These are phyloP conservation scores for Mesoligia furuncula DNA, from an alignment of 2,888 invertebrate species.

Conservation along the genomic window DNA sequence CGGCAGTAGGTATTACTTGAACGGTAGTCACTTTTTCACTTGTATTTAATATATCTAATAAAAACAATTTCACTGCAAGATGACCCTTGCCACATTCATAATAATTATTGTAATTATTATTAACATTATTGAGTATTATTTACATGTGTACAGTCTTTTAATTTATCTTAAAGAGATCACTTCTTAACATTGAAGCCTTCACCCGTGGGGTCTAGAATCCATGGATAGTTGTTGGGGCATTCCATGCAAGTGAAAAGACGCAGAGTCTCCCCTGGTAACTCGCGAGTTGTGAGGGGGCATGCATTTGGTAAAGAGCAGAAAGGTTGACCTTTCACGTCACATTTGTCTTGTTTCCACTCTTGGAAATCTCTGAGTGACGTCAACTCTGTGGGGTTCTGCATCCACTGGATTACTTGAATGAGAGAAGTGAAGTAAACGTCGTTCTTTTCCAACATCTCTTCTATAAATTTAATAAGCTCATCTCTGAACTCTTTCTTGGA, in stretches of 20 bases:
- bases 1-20: constrained; percentile 54
- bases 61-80: constrained; percentile 63
- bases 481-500: constrained; percentile 98
- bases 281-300: constrained; percentile 96
- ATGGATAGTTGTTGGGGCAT: constrained; percentile 98
- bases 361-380: constrained; percentile 96
- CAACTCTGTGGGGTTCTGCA: constrained; percentile 98
- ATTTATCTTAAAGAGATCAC: constrained; percentile 90
- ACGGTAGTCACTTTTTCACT: constrained; percentile 60
- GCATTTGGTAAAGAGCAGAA: constrained; percentile 98
- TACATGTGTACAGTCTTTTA: constrained; percentile 90
- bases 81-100: constrained; percentile 76
- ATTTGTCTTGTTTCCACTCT: constrained; percentile 98
- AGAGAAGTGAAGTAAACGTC: constrained; percentile 98
- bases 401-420: constrained; percentile 98
- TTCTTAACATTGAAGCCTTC: constrained; percentile 97
- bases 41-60: constrained; percentile 59
- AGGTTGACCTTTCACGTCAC: constrained; percentile 98
- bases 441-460: constrained; percentile 96
- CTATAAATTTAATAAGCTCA: constrained; percentile 97
- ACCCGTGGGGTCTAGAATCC: constrained; percentile 98
- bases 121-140: constrained; percentile 90
- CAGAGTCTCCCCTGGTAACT: constrained; percentile 97
- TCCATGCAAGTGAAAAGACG: constrained; percentile 98
- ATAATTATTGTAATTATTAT: constrained; percentile 78